Evolutionary conservation across 2,113 vertebrate species (phyloP).

Genomic region (Forbesichthys papilliferus): DNA sequence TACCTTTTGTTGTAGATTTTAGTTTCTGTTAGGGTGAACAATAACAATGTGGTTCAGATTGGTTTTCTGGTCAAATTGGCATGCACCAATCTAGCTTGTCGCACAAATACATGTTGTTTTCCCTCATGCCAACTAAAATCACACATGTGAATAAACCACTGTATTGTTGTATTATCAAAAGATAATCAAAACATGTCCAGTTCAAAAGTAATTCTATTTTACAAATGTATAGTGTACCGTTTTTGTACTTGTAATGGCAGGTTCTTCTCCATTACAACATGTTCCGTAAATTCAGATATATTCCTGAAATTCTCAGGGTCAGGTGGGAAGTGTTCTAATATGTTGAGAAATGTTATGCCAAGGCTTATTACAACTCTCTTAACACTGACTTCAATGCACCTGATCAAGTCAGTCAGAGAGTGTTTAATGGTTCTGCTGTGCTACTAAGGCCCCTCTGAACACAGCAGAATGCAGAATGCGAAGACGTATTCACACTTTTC

Average conservation of each 20-base stretch:
- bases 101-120: too few relatives aligned
- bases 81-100: too few relatives aligned
- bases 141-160: too few relatives aligned
- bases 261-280: not conserved
- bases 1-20: too few relatives aligned
- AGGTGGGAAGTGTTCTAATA: not conserved
- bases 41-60: too few relatives aligned
- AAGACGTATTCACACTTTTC: slow-evolving; percentile 6
- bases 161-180: too few relatives aligned
- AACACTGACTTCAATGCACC: not conserved
- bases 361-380: not conserved
- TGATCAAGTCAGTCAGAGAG: not conserved
- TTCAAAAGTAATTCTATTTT: too few relatives aligned
- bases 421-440: not conserved
- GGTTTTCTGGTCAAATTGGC: too few relatives aligned
- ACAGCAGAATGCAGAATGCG: not conserved
- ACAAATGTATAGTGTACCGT: not conserved
- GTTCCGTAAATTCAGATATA: not conserved
- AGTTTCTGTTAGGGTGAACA: too few relatives aligned
- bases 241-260: not conserved
- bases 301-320: not conserved
- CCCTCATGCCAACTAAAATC: too few relatives aligned
- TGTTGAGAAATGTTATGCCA: too few relatives aligned
- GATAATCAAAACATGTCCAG: too few relatives aligned
- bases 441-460: not conserved